Base-by-base conservation (phyloP, 2,888 invertebrate genomes). In the Parnassius orleans region DNA sequence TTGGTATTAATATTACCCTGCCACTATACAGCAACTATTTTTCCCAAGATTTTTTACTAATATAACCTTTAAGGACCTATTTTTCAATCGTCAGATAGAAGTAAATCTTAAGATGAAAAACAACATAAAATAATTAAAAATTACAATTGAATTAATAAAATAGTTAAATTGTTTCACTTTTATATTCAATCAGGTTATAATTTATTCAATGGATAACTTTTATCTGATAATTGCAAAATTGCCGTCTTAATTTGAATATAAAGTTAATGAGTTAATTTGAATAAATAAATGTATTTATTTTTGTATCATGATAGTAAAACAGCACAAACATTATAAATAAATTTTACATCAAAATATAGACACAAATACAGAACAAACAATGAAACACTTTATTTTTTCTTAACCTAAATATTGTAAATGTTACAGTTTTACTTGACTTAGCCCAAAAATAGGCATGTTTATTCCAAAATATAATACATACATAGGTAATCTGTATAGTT, bases 261-360 rank as follows among this genome's bases (percentile, higher is more conserved):
- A 41, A 59, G 9, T 53, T 56, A n/a, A 56, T 42, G 12, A 63
- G 19, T 19, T 33, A 33, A 33, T 33, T 33, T 33, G 7, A 33
- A 33, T 33, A 33, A 33, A 33, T 33, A 63, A 60, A 56, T 63
- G 48, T 63, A 46, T 72, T 74, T 70, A 71, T 67, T 72, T 33
- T 69, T 69, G 68, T 69, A 67, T 71, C 65, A 60, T 5, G 53
- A 47, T 53, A 56, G 66, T 67, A 68, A 61, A 70, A 72, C 69
- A 71, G 61, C 69, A 73, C 73, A 71, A 72, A 71, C 68, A 68
- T 68, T 63, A 63, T 63, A 68, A 65, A 65, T 65, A 71, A 68
- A 63, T 69, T 67, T 68, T 66, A 67, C 72, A 72, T 70, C 68
- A 70, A 65, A 69, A 69, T 68, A 64, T 69, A 67, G 66, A 70